These are phyloP conservation scores for Brevipalpus yothersi DNA, from an alignment of 1,140 invertebrate species.

Conservation along the genomic window DNA sequence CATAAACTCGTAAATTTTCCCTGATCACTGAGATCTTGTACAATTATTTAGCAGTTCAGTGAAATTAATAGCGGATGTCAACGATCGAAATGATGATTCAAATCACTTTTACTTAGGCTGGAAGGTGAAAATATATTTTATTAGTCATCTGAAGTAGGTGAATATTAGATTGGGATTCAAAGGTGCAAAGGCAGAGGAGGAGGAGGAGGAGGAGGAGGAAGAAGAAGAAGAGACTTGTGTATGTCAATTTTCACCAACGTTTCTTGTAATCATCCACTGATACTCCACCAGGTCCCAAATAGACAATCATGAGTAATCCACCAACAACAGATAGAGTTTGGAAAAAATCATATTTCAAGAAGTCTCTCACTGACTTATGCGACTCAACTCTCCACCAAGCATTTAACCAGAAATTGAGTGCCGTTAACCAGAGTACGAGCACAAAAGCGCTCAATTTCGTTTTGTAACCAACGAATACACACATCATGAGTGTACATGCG, in stretches of 20 bases:
- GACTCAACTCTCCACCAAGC: background rate
- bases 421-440: constrained; percentile 63
- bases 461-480: constrained; percentile 92
- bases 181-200: too few relatives aligned
- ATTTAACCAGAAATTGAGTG: constrained; percentile 14
- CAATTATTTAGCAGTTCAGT: too few relatives aligned
- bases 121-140: too few relatives aligned
- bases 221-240: background rate
- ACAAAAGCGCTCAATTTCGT: constrained; percentile 91
- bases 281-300: constrained; percentile 86
- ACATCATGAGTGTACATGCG: constrained; percentile 75
- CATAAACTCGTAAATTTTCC: too few relatives aligned
- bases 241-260: background rate
- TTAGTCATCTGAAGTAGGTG: too few relatives aligned
- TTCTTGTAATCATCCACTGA: constrained; percentile 97
- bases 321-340: constrained; percentile 96
- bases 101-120: too few relatives aligned
- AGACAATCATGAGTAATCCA: constrained; percentile 94
- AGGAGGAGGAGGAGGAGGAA: background rate
- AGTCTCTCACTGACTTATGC: constrained; percentile 31
- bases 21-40: too few relatives aligned
- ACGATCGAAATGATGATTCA: too few relatives aligned
- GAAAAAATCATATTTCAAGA: constrained; percentile 99
- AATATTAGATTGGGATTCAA: too few relatives aligned
- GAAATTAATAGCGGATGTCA: too few relatives aligned